phyloP scores from a whole-genome alignment of 2,888 invertebrate species.

The Lasius fuliginosus region DNA sequence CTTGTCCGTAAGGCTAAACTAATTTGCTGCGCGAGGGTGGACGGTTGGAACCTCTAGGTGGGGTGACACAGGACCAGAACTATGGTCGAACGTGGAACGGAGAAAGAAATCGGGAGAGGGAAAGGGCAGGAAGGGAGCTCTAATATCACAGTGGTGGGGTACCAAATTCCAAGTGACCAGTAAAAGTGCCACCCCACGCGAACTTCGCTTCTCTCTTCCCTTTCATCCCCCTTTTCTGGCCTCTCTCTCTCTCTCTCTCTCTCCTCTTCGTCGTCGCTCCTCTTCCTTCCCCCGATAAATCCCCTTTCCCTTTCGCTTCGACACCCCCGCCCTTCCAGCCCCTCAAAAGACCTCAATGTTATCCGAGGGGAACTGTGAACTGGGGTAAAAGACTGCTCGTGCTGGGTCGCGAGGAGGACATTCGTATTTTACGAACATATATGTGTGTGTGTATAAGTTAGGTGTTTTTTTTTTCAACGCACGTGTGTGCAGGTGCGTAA shows the following conservation, averaged over 20 bases:
- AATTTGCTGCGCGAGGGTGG: constrained; percentile 76
- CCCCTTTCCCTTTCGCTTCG: constrained; percentile 57
- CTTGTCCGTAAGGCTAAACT: constrained; percentile 79
- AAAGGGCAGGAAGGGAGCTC: constrained; percentile 54
- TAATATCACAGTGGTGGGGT: constrained; percentile 63
- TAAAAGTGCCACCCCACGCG: constrained; percentile 74
- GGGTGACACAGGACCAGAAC: constrained; percentile 70
- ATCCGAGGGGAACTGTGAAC: constrained; percentile 76
- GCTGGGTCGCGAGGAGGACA: constrained; percentile 72
- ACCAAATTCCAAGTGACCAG: constrained; percentile 80
- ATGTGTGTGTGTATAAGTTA: constrained; percentile 11
- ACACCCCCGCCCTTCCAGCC: constrained; percentile 50
- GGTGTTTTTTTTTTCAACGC: constrained; percentile 71
- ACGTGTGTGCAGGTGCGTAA: constrained; percentile 76
- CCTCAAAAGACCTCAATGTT: constrained; percentile 53
- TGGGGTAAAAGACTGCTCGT: constrained; percentile 79
- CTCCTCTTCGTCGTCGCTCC: constrained; percentile 51
- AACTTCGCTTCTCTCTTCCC: constrained; percentile 32
- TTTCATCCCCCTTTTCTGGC: constrained; percentile 40
- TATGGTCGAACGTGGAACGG: constrained; percentile 53
- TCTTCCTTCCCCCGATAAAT: constrained; percentile 39
- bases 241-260: constrained; percentile 55
- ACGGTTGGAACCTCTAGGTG: constrained; percentile 67
- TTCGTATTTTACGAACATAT: constrained; percentile 67
- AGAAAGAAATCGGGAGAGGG: constrained; percentile 28